Conservation (phyloP, 2,113 vertebrate genomes). For the Microtus ochrogaster region DNA sequence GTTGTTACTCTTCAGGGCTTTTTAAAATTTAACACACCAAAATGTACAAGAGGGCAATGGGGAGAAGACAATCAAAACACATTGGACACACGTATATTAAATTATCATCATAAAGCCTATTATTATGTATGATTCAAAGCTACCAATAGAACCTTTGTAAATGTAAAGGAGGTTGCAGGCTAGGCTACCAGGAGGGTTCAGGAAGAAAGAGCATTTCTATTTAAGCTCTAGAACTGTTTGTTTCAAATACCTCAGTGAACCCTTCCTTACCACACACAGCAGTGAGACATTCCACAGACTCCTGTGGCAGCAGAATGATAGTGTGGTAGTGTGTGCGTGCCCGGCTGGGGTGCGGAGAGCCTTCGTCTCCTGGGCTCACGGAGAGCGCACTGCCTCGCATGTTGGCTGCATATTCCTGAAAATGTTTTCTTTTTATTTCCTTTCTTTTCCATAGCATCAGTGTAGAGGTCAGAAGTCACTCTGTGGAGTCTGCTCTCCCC, state of each 20-base stretch:
- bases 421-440: background rate
- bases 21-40: background rate
- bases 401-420: background rate
- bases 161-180: background rate
- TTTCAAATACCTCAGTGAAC: background rate
- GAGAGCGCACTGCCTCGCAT: background rate
- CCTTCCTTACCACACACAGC: background rate
- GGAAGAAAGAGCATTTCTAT: background rate
- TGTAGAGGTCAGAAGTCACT: background rate
- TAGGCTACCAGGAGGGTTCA: background rate
- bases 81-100: too few species aligned
- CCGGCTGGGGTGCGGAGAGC: background rate
- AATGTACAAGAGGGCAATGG: background rate
- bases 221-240: background rate
- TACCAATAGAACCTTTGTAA: background rate
- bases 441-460: background rate
- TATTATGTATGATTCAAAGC: background rate
- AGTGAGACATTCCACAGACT: constrained; percentile 51
- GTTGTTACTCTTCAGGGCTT: background rate
- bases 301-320: background rate
- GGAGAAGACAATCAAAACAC: background rate
- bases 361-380: background rate
- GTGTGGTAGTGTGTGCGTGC: too few species aligned
- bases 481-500: background rate
- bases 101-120: background rate